Evolutionary conservation across 1,140 invertebrate species (phyloP).

Genomic region (Hyposmocoma kahamanoa): DNA sequence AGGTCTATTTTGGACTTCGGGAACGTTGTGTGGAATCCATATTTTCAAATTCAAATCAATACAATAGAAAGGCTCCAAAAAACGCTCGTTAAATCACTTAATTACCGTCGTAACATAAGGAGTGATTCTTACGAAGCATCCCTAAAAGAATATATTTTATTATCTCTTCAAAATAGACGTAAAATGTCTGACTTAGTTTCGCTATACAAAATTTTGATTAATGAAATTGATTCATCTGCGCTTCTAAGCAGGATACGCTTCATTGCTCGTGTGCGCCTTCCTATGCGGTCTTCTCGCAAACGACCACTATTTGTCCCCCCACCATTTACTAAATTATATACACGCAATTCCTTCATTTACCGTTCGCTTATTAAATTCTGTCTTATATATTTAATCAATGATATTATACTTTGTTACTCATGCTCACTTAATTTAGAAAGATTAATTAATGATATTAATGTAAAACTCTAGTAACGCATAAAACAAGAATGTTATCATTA

Average conservation of each 20-base stretch:
- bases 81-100: neutral
- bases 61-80: conserved; percentile 5
- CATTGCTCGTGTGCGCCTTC: too few relatives aligned
- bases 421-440: too few relatives aligned
- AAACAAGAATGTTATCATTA: too few relatives aligned
- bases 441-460: too few relatives aligned
- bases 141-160: neutral
- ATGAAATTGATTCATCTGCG: neutral
- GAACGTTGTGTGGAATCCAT: conserved; percentile 10
- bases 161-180: neutral
- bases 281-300: too few relatives aligned
- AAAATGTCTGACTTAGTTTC: neutral
- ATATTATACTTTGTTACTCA: too few relatives aligned
- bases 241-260: neutral
- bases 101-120: neutral
- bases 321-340: too few relatives aligned
- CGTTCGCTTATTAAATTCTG: too few relatives aligned
- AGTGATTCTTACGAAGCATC: neutral
- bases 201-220: neutral
- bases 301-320: too few relatives aligned
- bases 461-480: too few relatives aligned
- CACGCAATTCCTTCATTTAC: too few relatives aligned
- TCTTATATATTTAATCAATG: too few relatives aligned
- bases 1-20: conserved; percentile 11
- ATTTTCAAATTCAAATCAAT: conserved; percentile 4